Evolutionary conservation across 2,888 invertebrate genomes (phyloP).

Genomic region (Metellina segmentata): DNA sequence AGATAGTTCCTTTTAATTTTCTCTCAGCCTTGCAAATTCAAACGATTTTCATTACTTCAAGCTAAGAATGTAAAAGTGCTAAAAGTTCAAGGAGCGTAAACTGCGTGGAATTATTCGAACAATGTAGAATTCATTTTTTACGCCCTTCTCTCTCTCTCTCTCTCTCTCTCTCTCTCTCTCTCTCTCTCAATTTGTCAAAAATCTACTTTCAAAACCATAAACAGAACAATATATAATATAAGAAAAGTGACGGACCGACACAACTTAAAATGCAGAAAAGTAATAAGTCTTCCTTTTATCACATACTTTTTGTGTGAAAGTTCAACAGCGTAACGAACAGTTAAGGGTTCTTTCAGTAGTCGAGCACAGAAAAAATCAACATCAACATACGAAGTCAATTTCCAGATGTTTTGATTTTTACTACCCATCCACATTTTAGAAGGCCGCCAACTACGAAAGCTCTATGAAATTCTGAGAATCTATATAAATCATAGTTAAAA

Average conservation of each 20-base stretch:
- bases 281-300: neutral
- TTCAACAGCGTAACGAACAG: neutral
- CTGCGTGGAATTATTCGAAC: neutral
- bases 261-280: neutral
- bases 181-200: conserved; percentile 15
- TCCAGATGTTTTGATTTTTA: neutral
- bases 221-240: neutral
- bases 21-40: too few relatives aligned
- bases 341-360: neutral
- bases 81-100: too few relatives aligned
- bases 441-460: neutral
- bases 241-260: neutral
- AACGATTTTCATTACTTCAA: too few relatives aligned
- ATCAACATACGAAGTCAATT: neutral
- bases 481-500: neutral
- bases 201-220: neutral
- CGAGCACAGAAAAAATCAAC: neutral
- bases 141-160: too few relatives aligned
- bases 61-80: too few relatives aligned
- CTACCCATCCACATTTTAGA: neutral
- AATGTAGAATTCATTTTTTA: conserved; percentile 15
- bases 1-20: too few relatives aligned
- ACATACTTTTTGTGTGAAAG: too few relatives aligned
- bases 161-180: too few relatives aligned
- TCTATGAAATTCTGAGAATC: neutral